These are phyloP conservation scores for Tenualosa ilisha DNA, from an alignment of 2,797 vertebrate species.

Conservation along the genomic window DNA sequence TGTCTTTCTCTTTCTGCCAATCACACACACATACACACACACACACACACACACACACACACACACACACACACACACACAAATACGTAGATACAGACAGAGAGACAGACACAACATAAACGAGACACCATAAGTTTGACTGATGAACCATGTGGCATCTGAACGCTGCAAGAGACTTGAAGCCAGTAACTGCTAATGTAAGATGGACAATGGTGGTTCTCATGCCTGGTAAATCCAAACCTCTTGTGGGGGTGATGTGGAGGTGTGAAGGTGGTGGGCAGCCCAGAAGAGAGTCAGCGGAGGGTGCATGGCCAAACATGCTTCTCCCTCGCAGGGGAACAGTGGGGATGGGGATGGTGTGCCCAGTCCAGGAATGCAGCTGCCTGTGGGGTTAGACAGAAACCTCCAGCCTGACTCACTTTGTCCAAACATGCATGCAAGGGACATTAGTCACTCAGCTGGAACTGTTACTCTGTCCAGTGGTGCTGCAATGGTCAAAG, in stretches of 20 bases:
- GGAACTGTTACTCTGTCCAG: background rate
- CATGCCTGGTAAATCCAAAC: background rate
- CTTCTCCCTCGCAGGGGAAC: background rate
- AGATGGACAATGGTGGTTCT: background rate
- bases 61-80: constrained; percentile 5
- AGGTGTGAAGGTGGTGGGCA: background rate
- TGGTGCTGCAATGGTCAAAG: background rate
- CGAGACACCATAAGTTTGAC: background rate
- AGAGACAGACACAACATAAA: background rate
- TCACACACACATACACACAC: background rate
- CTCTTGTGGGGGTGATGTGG: background rate
- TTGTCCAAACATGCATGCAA: constrained; percentile 34
- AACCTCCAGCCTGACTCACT: constrained; percentile 39
- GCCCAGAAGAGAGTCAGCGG: background rate
- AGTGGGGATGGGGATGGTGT: background rate
- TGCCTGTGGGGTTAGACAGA: constrained; percentile 25
- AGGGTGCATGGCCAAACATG: background rate
- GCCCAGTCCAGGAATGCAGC: background rate
- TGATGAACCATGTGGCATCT: background rate
- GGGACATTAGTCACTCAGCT: constrained; percentile 32
- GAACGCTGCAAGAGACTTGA: background rate
- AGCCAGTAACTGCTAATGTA: background rate
- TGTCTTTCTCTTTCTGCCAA: background rate
- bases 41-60: background rate
- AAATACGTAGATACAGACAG: background rate